These are phyloP conservation scores for Lochmaea crataegi DNA, from an alignment of 2,888 invertebrate species.

Conservation along the genomic window DNA sequence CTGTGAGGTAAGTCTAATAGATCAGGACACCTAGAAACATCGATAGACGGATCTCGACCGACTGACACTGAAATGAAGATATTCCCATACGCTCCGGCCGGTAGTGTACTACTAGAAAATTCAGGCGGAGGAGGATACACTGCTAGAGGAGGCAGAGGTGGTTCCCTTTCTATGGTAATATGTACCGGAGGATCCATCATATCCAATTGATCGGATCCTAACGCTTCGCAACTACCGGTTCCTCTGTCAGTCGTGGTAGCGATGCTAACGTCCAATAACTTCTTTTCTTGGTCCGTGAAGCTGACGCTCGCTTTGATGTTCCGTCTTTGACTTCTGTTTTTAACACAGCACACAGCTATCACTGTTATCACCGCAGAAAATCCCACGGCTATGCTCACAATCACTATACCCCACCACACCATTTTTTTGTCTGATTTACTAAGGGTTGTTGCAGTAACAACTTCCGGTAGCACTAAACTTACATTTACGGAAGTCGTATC, in stretches of 20 bases:
- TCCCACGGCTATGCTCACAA: constrained; percentile 77
- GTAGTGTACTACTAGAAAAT: constrained; percentile 68
- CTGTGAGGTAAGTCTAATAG: constrained; percentile 78
- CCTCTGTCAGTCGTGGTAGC: constrained; percentile 75
- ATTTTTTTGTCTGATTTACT: constrained; percentile 79
- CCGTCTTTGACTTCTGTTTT: constrained; percentile 70
- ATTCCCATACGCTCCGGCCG: constrained; percentile 75
- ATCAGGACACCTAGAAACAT: constrained; percentile 82
- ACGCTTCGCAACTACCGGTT: constrained; percentile 69
- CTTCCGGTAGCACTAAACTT: constrained; percentile 74
- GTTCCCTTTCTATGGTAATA: constrained; percentile 68
- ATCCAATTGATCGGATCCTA: constrained; percentile 70
- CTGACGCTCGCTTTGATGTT: constrained; percentile 84
- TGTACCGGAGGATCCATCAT: constrained; percentile 66
- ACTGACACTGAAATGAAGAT: constrained; percentile 87
- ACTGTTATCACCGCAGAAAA: constrained; percentile 72
- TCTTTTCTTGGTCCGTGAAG: constrained; percentile 90
- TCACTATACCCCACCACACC: constrained; percentile 77
- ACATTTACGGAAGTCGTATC: constrained; percentile 73
- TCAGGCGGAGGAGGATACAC: constrained; percentile 70
- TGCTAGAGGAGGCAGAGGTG: constrained; percentile 56
- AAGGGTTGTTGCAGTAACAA: constrained; percentile 82
- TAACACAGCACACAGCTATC: constrained; percentile 70
- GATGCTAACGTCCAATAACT: constrained; percentile 83
- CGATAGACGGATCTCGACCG: constrained; percentile 77